These are phyloP conservation scores for Tragelaphus imberbis DNA, from an alignment of 2,113 vertebrate genomes.

Conservation along the genomic window DNA sequence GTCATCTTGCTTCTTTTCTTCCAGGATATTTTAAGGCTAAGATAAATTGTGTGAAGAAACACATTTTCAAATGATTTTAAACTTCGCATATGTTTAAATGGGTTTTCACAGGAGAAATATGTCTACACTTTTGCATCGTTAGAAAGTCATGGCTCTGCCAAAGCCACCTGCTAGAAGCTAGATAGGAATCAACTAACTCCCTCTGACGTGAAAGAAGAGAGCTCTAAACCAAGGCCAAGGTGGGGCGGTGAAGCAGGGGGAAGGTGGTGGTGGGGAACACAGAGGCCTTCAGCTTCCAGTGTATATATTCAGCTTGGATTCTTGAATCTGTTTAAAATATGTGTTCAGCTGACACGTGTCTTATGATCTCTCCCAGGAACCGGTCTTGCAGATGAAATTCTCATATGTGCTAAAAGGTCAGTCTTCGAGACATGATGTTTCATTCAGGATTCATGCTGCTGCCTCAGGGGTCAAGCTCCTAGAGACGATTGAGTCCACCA, in stretches of 20 bases:
- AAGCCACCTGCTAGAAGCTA: background rate
- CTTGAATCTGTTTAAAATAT: background rate
- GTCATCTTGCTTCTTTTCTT: background rate
- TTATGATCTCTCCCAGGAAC: background rate
- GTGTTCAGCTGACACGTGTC: background rate
- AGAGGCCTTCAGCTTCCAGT: background rate
- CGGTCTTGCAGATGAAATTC: background rate
- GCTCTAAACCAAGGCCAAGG: background rate
- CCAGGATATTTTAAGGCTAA: background rate
- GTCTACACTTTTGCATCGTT: background rate
- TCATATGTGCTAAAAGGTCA: background rate
- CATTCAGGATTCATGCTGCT: background rate
- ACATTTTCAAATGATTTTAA: constrained; percentile 46
- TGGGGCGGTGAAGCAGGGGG: background rate
- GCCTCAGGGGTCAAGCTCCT: background rate
- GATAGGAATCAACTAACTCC: background rate
- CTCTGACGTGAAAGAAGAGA: background rate
- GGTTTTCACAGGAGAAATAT: constrained; percentile 25
- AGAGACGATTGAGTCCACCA: background rate
- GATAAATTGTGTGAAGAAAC: constrained; percentile 28
- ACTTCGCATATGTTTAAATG: constrained; percentile 37
- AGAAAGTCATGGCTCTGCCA: background rate
- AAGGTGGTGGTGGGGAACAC: rapidly evolving
- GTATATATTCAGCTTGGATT: background rate
- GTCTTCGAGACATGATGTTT: background rate